A percentile compares a stretch with the other conserved stretches of the same genome.
phyloP scores from a whole-genome alignment of 2,113 vertebrate genomes.

The Morone saxatilis region DNA sequence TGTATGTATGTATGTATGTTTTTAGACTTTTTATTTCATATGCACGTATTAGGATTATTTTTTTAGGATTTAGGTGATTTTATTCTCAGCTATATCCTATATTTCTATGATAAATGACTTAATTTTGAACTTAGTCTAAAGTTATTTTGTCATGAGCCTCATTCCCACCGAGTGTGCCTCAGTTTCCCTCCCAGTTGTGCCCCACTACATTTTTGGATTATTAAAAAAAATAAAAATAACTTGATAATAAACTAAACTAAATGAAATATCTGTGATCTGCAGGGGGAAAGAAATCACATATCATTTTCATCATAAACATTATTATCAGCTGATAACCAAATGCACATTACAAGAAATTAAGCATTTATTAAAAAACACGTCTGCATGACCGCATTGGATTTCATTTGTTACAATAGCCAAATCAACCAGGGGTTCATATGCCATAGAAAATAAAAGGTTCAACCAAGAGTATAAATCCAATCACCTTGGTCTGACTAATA shows the following conservation, averaged over 20 bases:
- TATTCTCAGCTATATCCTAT: not conserved
- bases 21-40: not conserved
- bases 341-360: conserved; percentile 76
- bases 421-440: conserved; percentile 52
- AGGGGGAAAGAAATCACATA: conserved; percentile 65
- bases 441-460: not conserved
- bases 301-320: conserved; percentile 75
- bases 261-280: conserved; percentile 73
- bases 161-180: conserved; percentile 56
- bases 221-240: conserved; percentile 37
- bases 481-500: not conserved
- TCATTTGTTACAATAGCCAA: conserved; percentile 33
- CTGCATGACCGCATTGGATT: conserved; percentile 3
- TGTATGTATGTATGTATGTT: not conserved
- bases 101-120: not conserved
- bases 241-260: conserved; percentile 67
- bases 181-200: conserved; percentile 54
- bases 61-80: not conserved
- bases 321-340: conserved; percentile 76
- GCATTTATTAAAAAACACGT: conserved; percentile 21
- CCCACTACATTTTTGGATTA: conserved; percentile 48
- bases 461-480: not conserved
- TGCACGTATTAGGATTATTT: not conserved
- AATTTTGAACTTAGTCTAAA: conserved; percentile 2
- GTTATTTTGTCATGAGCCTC: conserved; percentile 80